These are phyloP conservation scores for Gnathonemus longibarbis DNA, from an alignment of 2,113 vertebrate genomes.

Conservation along the genomic window DNA sequence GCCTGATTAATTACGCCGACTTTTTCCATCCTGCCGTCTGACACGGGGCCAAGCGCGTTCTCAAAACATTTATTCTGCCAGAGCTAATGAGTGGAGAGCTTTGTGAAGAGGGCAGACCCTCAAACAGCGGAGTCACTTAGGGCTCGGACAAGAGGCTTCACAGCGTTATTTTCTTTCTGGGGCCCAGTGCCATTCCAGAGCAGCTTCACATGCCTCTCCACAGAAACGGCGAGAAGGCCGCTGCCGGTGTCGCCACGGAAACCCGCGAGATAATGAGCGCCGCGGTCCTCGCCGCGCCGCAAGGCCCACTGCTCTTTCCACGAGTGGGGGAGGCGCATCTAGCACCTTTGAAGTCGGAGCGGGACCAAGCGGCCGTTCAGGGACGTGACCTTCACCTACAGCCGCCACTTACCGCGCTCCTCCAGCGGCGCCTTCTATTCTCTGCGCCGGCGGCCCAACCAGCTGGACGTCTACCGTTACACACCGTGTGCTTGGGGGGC, in stretches of 20 bases:
- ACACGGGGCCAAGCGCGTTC: neutral
- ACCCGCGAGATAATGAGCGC: neutral
- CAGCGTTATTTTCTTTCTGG: neutral
- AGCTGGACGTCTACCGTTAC: neutral
- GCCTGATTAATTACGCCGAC: neutral
- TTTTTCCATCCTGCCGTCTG: neutral
- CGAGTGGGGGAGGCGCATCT: neutral
- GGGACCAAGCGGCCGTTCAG: neutral
- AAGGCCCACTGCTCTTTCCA: neutral
- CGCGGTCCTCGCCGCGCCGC: neutral
- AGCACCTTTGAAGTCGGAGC: neutral
- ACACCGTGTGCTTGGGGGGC: neutral
- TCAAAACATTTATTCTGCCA: conserved; percentile 11
- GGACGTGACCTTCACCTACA: neutral
- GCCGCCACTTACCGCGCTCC: neutral
- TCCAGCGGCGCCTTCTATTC: neutral
- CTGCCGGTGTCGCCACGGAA: neutral
- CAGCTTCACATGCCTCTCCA: neutral
- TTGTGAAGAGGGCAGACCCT: neutral
- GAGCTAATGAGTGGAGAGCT: conserved; percentile 9
- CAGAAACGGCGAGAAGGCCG: neutral
- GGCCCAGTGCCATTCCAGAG: neutral
- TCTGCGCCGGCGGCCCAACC: neutral
- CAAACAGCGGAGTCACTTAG: conserved; percentile 2
- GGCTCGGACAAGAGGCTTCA: neutral